phyloP scores from a whole-genome alignment of 2,888 invertebrate species.

The Patella pellucida region DNA sequence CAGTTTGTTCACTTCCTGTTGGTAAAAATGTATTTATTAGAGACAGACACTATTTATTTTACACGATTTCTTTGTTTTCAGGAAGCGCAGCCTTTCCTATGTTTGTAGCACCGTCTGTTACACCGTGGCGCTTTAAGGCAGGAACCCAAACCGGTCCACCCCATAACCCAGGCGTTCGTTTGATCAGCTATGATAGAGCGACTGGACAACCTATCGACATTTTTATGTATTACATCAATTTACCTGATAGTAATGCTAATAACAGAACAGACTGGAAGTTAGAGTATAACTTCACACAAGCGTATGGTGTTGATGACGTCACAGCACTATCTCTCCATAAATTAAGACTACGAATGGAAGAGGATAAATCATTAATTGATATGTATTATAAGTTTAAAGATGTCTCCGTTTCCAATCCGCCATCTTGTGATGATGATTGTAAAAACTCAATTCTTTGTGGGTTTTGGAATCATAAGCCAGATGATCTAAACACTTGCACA shows the following conservation, averaged over 20 bases:
- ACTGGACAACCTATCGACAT: slow-evolving; percentile 83
- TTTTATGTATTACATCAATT: slow-evolving; percentile 89
- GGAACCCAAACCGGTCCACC: slow-evolving; percentile 44
- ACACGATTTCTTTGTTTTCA: slow-evolving; percentile 25
- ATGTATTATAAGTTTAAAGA: slow-evolving; percentile 38
- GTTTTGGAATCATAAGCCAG: not conserved
- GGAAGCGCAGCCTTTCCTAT: slow-evolving; percentile 85
- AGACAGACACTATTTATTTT: not conserved
- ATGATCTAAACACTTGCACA: too few relatives aligned
- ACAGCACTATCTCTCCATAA: slow-evolving; percentile 84
- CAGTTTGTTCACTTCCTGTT: too few relatives aligned
- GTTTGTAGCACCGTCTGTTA: slow-evolving; percentile 90
- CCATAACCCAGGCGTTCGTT: slow-evolving; percentile 89
- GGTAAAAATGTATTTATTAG: not conserved
- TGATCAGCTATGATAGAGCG: slow-evolving; percentile 88
- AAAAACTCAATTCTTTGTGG: not conserved
- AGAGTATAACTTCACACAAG: slow-evolving; percentile 86
- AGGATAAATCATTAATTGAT: slow-evolving; percentile 27
- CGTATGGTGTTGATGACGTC: slow-evolving; percentile 84
- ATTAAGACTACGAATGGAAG: slow-evolving; percentile 69
- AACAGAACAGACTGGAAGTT: slow-evolving; percentile 84
- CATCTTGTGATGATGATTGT: not conserved
- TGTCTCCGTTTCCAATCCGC: slow-evolving; percentile 29
- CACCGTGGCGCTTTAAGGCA: slow-evolving; percentile 81
- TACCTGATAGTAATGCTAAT: slow-evolving; percentile 76